Evolutionary conservation across 2,113 vertebrate genomes (phyloP).

Genomic region (Anseranas semipalmata): DNA sequence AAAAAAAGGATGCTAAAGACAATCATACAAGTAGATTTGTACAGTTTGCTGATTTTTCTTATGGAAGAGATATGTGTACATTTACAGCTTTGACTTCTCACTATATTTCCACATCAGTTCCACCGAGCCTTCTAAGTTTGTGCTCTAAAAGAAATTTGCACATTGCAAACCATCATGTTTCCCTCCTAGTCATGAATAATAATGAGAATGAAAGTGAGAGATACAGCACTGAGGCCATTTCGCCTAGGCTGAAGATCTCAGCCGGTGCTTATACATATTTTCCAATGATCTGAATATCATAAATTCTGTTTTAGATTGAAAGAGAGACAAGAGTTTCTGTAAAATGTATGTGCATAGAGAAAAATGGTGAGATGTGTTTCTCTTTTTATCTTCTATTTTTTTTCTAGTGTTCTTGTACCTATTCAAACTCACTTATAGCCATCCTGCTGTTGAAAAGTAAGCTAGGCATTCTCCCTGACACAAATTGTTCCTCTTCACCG

Average conservation of each 20-base stretch:
- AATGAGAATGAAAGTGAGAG: constrained; percentile 56
- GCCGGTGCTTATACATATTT: constrained; percentile 47
- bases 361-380: neutral
- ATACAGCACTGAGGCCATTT: constrained; percentile 58
- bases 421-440: constrained; percentile 42
- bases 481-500: constrained; percentile 31
- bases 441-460: constrained; percentile 34
- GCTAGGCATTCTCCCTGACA: neutral
- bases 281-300: constrained; percentile 65
- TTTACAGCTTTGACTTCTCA: constrained; percentile 20
- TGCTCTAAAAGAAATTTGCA: constrained; percentile 69
- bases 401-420: constrained; percentile 15
- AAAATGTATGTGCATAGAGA: constrained; percentile 24
- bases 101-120: constrained; percentile 58
- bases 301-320: constrained; percentile 51
- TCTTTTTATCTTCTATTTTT: constrained; percentile 36
- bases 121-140: constrained; percentile 39
- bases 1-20: constrained; percentile 72
- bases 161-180: constrained; percentile 66
- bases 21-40: constrained; percentile 69
- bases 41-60: constrained; percentile 8
- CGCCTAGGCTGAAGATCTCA: constrained; percentile 56
- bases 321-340: constrained; percentile 43
- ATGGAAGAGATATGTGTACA: neutral
- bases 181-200: constrained; percentile 66